phyloP scores from a whole-genome alignment of 2,113 vertebrate species.

The Hypanus sabinus region DNA sequence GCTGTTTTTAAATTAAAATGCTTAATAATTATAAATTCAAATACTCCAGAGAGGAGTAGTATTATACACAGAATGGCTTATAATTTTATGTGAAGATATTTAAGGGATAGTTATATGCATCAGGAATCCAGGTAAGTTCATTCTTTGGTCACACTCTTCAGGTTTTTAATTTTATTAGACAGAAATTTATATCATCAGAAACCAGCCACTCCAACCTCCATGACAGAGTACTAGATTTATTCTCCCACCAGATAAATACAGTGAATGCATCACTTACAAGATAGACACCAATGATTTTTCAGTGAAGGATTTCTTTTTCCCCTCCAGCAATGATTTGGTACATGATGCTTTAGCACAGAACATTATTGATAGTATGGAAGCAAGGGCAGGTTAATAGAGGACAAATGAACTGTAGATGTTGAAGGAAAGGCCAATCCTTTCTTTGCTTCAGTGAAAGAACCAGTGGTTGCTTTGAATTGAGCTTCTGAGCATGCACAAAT shows the following conservation, averaged over 20 bases:
- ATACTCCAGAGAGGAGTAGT: not conserved
- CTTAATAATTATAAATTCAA: not conserved
- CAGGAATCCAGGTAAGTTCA: not conserved
- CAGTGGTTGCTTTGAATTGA: too few relatives aligned
- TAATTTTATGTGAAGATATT: not conserved
- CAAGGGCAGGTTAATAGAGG: too few relatives aligned
- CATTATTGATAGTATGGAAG: too few relatives aligned
- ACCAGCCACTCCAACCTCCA: not conserved
- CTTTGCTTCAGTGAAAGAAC: too few relatives aligned
- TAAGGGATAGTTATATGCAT: not conserved
- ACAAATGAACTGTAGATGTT: too few relatives aligned
- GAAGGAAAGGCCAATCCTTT: too few relatives aligned
- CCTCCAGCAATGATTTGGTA: not conserved
- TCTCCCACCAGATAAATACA: not conserved
- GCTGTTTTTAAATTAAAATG: not conserved
- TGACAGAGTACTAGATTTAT: not conserved
- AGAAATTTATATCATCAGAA: not conserved
- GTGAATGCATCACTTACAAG: not conserved
- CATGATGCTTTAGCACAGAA: not conserved
- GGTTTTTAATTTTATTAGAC: not conserved
- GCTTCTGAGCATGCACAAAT: too few relatives aligned
- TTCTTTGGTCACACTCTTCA: not conserved
- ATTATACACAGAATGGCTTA: not conserved
- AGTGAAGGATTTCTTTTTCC: too few relatives aligned
- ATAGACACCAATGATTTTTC: not conserved